These are phyloP conservation scores for Pelobates fuscus DNA, from an alignment of 2,113 vertebrate species.

Conservation along the genomic window DNA sequence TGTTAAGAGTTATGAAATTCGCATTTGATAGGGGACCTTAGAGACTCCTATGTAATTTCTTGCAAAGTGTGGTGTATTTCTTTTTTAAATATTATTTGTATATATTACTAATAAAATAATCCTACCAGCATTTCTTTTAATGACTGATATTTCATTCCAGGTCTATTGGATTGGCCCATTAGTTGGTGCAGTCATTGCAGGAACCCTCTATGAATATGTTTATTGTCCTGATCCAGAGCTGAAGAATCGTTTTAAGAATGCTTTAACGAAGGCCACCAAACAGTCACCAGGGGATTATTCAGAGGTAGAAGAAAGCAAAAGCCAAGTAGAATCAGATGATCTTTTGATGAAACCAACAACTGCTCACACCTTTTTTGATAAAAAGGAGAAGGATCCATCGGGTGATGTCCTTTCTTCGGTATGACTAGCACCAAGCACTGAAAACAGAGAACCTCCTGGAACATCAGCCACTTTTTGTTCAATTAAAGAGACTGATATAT, in stretches of 20 bases:
- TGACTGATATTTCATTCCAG: slow-evolving; percentile 57
- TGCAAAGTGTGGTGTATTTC: no score
- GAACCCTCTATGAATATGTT: slow-evolving; percentile 85
- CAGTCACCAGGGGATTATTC: slow-evolving; percentile 78
- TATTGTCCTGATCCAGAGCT: slow-evolving; percentile 84
- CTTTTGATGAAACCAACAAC: slow-evolving; percentile 74
- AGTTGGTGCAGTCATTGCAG: slow-evolving; percentile 82
- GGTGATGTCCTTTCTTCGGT: slow-evolving; percentile 84
- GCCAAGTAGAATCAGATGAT: slow-evolving; percentile 75
- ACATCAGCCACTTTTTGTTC: slow-evolving; percentile 63
- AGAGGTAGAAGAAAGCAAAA: slow-evolving; percentile 78
- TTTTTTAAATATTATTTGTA: no score
- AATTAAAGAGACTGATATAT: slow-evolving; percentile 79
- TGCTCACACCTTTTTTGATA: slow-evolving; percentile 77
- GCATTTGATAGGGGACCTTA: no score
- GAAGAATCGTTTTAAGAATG: slow-evolving; percentile 77
- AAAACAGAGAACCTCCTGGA: slow-evolving; percentile 76
- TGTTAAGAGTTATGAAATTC: no score
- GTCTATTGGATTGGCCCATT: slow-evolving; percentile 92
- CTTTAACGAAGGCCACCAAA: slow-evolving; percentile 76
- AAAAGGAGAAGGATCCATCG: slow-evolving; percentile 77
- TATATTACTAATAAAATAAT: no score
- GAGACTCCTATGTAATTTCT: no score
- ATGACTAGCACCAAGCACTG: slow-evolving; percentile 88
- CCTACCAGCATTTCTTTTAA: not conserved